Evolutionary conservation across 2,888 invertebrate species (phyloP).

Genomic region (Punctoribates punctum): DNA sequence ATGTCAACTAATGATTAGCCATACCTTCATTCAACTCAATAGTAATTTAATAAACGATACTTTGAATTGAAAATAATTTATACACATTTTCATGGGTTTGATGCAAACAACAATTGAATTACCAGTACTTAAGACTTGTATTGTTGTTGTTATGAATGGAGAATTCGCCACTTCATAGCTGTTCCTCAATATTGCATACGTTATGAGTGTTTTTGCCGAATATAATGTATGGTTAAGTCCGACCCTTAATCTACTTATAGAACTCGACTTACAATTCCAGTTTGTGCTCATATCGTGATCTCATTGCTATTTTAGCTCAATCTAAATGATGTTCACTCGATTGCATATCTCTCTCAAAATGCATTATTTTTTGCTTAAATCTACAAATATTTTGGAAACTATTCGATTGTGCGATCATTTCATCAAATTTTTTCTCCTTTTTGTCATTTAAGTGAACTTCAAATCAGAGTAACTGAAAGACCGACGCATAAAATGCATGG

Average conservation of each 20-base stretch:
- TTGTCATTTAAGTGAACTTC: too few relatives aligned
- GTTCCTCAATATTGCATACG: background rate
- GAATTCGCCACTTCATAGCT: conserved; percentile 2
- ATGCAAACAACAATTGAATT: conserved; percentile 11
- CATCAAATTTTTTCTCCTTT: too few relatives aligned
- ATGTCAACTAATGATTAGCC: conserved; percentile 19
- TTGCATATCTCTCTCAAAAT: background rate
- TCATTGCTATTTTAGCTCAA: conserved; percentile 37
- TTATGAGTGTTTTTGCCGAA: background rate
- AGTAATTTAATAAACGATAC: background rate
- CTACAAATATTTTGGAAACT: background rate
- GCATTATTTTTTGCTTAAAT: background rate
- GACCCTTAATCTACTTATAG: conserved; percentile 38
- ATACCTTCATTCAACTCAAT: background rate
- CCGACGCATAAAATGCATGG: too few relatives aligned
- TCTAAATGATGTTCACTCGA: conserved; percentile 15
- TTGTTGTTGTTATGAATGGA: conserved; percentile 18
- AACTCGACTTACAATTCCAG: conserved; percentile 29
- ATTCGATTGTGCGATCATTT: background rate
- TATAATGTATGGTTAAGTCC: conserved; percentile 34
- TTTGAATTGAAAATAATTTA: background rate
- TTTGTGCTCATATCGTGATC: conserved; percentile 21
- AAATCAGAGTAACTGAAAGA: too few relatives aligned
- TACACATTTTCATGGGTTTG: background rate
- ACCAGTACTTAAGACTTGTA: background rate